Evolutionary conservation across 1,140 invertebrate species (phyloP).

Genomic region (Papilio aristodemus): DNA sequence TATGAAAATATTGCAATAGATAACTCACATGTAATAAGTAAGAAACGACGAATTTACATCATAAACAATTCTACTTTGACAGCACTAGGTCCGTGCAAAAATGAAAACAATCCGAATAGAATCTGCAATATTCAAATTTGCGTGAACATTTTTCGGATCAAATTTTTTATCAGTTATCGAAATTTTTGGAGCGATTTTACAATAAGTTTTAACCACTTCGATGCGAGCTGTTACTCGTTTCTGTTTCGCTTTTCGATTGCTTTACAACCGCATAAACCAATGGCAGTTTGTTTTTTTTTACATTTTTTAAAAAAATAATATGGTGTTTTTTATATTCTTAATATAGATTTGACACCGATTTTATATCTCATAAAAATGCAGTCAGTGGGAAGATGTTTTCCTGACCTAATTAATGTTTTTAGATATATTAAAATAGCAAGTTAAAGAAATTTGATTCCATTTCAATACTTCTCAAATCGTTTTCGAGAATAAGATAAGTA

Average conservation of each 20-base stretch:
- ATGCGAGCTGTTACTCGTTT: conserved; percentile 7
- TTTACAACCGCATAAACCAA: conserved; percentile 4
- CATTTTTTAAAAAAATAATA: conserved; percentile 1
- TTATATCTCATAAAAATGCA: not conserved
- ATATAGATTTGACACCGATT: not conserved
- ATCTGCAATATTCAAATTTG: not conserved
- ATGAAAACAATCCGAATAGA: not conserved
- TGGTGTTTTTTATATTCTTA: not conserved
- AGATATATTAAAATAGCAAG: too few species aligned
- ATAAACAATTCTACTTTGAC: too few species aligned
- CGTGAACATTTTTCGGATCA: not conserved
- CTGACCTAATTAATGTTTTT: not conserved
- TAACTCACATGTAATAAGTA: too few species aligned
- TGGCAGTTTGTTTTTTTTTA: not conserved
- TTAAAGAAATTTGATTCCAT: too few species aligned
- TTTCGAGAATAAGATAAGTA: too few species aligned
- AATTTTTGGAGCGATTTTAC: conserved; percentile 14
- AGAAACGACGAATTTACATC: too few species aligned
- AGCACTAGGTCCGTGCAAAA: too few species aligned
- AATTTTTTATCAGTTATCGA: not conserved
- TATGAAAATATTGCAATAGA: too few species aligned
- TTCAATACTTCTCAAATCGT: too few species aligned
- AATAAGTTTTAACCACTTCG: conserved; percentile 10
- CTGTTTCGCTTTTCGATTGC: conserved; percentile 12
- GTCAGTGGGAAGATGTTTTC: not conserved